Evolutionary conservation across 2,797 vertebrate genomes (phyloP).

Genomic region (Sebastiscus tertius): DNA sequence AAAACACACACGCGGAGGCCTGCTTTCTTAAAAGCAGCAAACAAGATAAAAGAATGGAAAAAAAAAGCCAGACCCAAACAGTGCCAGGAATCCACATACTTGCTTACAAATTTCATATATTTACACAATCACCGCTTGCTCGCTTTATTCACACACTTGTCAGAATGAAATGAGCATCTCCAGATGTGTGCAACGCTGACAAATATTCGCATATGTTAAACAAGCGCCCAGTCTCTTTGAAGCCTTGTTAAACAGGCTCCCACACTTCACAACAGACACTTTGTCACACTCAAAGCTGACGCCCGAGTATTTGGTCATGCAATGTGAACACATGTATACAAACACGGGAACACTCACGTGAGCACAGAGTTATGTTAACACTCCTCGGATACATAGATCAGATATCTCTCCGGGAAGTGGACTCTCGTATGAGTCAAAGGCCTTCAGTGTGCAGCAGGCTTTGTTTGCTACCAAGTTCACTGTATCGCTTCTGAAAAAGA

Average conservation of each 20-base stretch:
- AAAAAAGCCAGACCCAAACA: conserved; percentile 58
- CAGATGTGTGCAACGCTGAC: conserved; percentile 63
- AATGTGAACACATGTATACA: conserved; percentile 57
- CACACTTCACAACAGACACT: conserved; percentile 60
- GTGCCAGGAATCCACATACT: conserved; percentile 44
- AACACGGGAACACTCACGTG: conserved; percentile 49
- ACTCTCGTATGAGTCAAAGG: conserved; percentile 29
- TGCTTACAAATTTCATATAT: conserved; percentile 49
- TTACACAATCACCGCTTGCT: conserved; percentile 52
- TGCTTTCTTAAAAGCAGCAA: conserved; percentile 35
- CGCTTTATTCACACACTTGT: conserved; percentile 69
- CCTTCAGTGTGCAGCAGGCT: conserved; percentile 17
- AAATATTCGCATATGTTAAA: conserved; percentile 65
- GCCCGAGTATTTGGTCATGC: conserved; percentile 62
- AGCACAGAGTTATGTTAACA: conserved; percentile 20
- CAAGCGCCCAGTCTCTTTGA: conserved; percentile 56
- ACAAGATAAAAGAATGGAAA: conserved; percentile 63
- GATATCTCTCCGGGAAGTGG: conserved; percentile 22
- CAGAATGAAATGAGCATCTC: conserved; percentile 66
- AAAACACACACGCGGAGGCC: conserved; percentile 18
- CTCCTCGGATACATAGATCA: conserved; percentile 28
- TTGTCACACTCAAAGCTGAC: conserved; percentile 57
- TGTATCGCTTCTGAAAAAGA: conserved; percentile 28
- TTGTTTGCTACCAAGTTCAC: conserved; percentile 20
- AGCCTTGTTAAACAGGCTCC: conserved; percentile 58